Percentiles rank a stretch among this genome's conserved stretches.
Evolutionary conservation across 2,888 invertebrate genomes (phyloP).

Genomic region (Pterobdella sp.): DNA sequence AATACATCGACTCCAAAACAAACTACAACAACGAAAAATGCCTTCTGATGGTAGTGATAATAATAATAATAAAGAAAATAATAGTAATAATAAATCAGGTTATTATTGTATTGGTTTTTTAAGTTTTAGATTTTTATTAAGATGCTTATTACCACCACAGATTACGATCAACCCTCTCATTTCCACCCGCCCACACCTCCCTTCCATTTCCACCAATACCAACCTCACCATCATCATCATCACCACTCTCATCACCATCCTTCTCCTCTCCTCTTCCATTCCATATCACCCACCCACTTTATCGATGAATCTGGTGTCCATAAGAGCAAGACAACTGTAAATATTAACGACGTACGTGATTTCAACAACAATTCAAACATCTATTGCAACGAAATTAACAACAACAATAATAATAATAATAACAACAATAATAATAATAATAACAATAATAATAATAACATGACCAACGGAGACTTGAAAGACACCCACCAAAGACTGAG

Average conservation of each 20-base stretch:
- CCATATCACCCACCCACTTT: too few species aligned
- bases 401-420: constrained; percentile 4
- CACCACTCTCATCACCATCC: background rate
- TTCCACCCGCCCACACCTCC: background rate
- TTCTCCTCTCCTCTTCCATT: too few species aligned
- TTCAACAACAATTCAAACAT: background rate
- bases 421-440: constrained; percentile 7
- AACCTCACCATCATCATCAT: background rate
- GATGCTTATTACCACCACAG: too few species aligned
- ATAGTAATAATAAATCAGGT: background rate
- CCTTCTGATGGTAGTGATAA: background rate
- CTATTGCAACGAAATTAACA: background rate
- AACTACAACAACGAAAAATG: constrained; percentile 9
- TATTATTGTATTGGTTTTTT: too few species aligned
- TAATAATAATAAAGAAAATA: background rate
- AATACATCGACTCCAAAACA: constrained; percentile 11
- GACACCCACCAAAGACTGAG: background rate
- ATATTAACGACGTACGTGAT: too few species aligned
- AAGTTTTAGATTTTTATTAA: too few species aligned
- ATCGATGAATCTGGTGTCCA: too few species aligned
- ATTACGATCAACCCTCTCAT: too few species aligned
- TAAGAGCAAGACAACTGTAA: too few species aligned
- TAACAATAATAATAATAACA: constrained; percentile 9
- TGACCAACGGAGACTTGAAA: background rate
- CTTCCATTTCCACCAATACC: background rate